Percentiles rank a stretch among this genome's conserved stretches.
Evolutionary conservation across 2,113 vertebrate species (phyloP).

Genomic region (Cheirogaleus medius): DNA sequence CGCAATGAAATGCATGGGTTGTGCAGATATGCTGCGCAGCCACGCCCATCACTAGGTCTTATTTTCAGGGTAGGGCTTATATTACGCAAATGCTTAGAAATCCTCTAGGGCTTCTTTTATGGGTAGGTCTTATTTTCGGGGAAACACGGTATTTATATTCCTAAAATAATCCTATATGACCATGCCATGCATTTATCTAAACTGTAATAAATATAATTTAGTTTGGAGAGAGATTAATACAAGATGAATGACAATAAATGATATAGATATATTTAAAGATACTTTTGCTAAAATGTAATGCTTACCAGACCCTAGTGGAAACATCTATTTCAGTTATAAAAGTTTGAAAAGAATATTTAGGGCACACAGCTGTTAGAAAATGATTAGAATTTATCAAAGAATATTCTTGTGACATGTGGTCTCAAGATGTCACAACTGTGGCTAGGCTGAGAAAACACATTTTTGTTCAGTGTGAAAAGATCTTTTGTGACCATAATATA

Average conservation of each 20-base stretch:
- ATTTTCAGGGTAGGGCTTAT: too few relatives aligned
- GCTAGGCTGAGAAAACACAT: conserved; percentile 12
- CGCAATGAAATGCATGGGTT: too few relatives aligned
- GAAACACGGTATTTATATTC: neutral
- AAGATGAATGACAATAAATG: conserved; percentile 58
- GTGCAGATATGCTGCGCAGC: too few relatives aligned
- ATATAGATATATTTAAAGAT: neutral
- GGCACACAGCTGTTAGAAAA: conserved; percentile 16
- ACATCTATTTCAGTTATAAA: neutral
- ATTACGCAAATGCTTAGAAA: too few relatives aligned
- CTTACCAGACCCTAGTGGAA: conserved; percentile 34
- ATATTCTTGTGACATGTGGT: neutral
- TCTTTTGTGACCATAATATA: conserved; percentile 46
- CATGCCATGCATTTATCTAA: conserved; percentile 41
- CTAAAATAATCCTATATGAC: conserved; percentile 48
- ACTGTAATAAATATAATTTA: conserved; percentile 69
- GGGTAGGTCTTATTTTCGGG: too few relatives aligned
- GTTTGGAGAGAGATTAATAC: conserved; percentile 68
- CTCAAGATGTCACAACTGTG: neutral
- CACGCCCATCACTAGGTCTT: too few relatives aligned
- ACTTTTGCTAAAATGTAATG: neutral
- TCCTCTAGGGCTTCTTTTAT: too few relatives aligned
- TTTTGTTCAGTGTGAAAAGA: conserved; percentile 20
- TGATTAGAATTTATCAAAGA: neutral
- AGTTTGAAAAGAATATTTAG: conserved; percentile 62